Conservation (phyloP, 2,888 invertebrate species). For the Sussaba pulchella region DNA sequence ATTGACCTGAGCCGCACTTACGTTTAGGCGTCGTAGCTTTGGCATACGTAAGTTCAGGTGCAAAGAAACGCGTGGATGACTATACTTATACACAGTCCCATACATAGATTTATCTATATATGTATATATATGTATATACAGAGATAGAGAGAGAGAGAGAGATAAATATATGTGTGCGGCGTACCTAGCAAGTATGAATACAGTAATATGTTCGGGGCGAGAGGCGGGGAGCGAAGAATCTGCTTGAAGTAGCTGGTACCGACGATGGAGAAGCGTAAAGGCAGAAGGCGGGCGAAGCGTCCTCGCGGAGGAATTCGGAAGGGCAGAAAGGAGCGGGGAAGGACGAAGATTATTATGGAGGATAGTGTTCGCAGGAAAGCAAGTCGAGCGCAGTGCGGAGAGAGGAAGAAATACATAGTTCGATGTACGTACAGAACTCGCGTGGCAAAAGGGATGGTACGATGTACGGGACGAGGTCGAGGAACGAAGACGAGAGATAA, state of each 20-base stretch:
- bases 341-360: conserved; percentile 72
- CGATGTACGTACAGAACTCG: not conserved
- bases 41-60: conserved; percentile 60
- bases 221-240: conserved; percentile 41
- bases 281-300: conserved; percentile 7
- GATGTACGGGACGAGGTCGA: not conserved
- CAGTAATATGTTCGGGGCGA: conserved; percentile 14
- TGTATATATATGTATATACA: no score
- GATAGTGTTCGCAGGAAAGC: conserved; percentile 64
- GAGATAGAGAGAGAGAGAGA: no score
- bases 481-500: conserved; percentile 61
- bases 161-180: no score
- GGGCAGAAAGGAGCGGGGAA: conserved; percentile 35
- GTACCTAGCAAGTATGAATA: not conserved
- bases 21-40: conserved; percentile 56
- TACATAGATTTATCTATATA: not conserved
- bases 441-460: not conserved
- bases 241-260: conserved; percentile 43
- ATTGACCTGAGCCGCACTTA: conserved; percentile 60
- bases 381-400: conserved; percentile 17
- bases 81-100: not conserved
- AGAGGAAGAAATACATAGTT: not conserved
- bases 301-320: conserved; percentile 54
- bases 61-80: not conserved
- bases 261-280: conserved; percentile 22